Conservation (phyloP, 2,113 vertebrate genomes). For the Forbesichthys papilliferus region DNA sequence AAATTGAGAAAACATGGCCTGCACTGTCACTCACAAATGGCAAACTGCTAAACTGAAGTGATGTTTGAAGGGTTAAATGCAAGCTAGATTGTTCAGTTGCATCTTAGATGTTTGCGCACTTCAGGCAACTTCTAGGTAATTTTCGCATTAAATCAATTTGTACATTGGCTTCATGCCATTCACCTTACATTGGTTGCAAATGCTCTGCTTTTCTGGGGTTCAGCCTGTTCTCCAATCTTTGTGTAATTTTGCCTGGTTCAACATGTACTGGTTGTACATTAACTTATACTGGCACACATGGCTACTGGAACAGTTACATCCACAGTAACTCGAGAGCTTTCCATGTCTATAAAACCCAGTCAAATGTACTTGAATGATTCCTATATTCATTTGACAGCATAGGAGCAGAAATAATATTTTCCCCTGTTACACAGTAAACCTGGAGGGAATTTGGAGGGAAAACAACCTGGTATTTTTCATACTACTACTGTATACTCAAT, state of each 20-base stretch:
- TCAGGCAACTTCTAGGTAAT: slow-evolving; percentile 4
- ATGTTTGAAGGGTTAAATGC: slow-evolving; percentile 37
- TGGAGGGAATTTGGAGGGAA: no score
- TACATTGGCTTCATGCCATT: slow-evolving; percentile 25
- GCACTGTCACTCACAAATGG: slow-evolving; percentile 36
- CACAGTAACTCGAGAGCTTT: neutral
- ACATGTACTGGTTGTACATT: neutral
- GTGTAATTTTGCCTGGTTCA: neutral
- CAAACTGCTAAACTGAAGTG: slow-evolving; percentile 14
- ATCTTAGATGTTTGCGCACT: slow-evolving; percentile 8
- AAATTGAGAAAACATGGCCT: slow-evolving; percentile 9
- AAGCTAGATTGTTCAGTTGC: slow-evolving; percentile 5
- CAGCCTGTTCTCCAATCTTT: slow-evolving; percentile 2
- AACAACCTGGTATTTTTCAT: no score
- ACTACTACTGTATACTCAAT: no score
- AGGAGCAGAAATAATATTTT: no score
- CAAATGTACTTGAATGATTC: no score
- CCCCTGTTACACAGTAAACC: no score
- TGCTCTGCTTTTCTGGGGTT: slow-evolving; percentile 3
- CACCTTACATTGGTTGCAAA: slow-evolving; percentile 18
- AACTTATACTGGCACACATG: neutral
- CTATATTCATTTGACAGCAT: no score
- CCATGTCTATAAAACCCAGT: neutral
- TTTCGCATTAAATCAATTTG: slow-evolving; percentile 25
- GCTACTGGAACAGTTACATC: no score